Conservation (phyloP, 2,113 vertebrate species). For the chimpanzee (Pan troglodytes) region NHGRI_mPanTro3-v2.1_pri NC_072403.2:6814501-6815000, state of each 20-base stretch:
- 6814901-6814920: neutral
- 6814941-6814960: neutral
- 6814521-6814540: neutral
- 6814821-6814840: neutral
- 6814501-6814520: neutral
- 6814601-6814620: neutral
- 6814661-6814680: neutral
- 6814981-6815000: slow-evolving; percentile 21
- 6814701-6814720: neutral
- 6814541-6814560: too few relatives aligned
- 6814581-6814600: neutral
- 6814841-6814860: neutral
- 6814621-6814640: neutral
- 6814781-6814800: neutral
- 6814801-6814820: accelerated
- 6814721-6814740: neutral
- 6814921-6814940: neutral
- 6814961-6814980: neutral
- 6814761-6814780: neutral
- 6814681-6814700: neutral
- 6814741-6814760: neutral
- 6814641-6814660: neutral
- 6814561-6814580: neutral
- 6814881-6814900: neutral
- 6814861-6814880: neutral